Evolutionary conservation across 2,888 invertebrate genomes (phyloP), one percentile per base, ranked within the genome.

Genomic region (Leucophenga montana): DNA sequence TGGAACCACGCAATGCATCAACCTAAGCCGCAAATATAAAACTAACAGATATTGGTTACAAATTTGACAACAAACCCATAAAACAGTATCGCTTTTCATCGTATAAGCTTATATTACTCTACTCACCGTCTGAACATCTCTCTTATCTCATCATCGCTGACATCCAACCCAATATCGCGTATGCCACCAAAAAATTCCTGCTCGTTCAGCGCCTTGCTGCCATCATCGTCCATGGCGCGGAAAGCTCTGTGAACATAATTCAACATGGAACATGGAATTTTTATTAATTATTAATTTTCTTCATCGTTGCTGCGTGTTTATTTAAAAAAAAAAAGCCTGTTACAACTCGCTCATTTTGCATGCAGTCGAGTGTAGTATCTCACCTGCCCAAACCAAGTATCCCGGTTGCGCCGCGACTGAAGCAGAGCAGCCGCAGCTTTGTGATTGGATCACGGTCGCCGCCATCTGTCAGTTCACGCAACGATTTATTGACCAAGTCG

Each of bases 201-300:
- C 76, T 92, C 90, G 84, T 93, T 95, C 74, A 98, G 87, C 61
- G 93, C 92, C 87, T 94, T 95, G 89, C 94, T 97, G 54, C 95
- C 95, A 87, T 98, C 97, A 74, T 97, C 96, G 86, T 98, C 98
- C 94, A 98, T 95, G 69, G 95, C 92, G 71, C 96, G 93, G 88
- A 98, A 98, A 79, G 94, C 90, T 86, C 95, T 95, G 81, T 72
- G 72, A 78, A 72, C 73, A 69, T 76, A 74, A 78, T 77, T 67
- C 13, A 57, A 66, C 33, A n/a, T 1, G n/a, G 13, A 50, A 16
- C 8, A 50, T 6, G n/a, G 16, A 14, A 50, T 50, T 50, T 18
- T 18, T 16, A 39, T 39, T 39, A 39, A 39, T 39, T 5, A 39
- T 11, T 39, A 39, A 39, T 39, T 39, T 11, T 11, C 13, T 16